These are phyloP conservation scores for Latrodectus hesperus DNA, from an alignment of 2,888 invertebrate genomes.

Conservation along the genomic window DNA sequence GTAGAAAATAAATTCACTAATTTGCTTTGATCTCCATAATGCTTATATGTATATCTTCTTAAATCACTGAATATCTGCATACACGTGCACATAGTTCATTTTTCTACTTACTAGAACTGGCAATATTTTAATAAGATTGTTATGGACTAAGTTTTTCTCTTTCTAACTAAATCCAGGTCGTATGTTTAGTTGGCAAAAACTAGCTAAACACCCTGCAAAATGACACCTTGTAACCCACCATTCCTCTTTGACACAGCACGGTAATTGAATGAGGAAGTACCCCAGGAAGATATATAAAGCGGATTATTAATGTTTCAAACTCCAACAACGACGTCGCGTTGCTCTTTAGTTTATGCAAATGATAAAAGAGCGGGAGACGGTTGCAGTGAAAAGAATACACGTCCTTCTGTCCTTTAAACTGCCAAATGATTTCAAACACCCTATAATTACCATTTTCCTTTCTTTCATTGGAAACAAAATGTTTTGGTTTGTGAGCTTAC, in stretches of 20 bases:
- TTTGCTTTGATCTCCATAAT: too few relatives aligned
- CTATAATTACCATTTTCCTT: constrained; percentile 1
- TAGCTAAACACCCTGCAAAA: not conserved
- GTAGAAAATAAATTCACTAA: too few relatives aligned
- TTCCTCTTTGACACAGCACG: not conserved
- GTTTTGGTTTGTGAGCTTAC: constrained; percentile 21
- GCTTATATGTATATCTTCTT: too few relatives aligned
- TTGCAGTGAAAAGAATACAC: constrained; percentile 30
- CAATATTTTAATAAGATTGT: constrained; percentile 3
- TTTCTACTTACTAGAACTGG: not conserved
- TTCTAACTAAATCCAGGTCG: not conserved
- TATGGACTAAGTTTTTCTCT: not conserved
- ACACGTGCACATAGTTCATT: too few relatives aligned
- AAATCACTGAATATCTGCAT: too few relatives aligned
- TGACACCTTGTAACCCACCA: not conserved
- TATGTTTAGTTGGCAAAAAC: not conserved
- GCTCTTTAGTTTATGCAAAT: constrained; percentile 50
- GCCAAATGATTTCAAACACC: constrained; percentile 4
- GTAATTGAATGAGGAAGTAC: constrained; percentile 35
- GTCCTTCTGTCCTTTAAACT: constrained; percentile 7
- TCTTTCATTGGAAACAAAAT: not conserved
- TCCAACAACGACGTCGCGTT: constrained; percentile 28
- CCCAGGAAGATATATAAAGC: constrained; percentile 26
- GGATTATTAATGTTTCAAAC: constrained; percentile 63
- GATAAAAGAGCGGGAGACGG: constrained; percentile 18